phyloP scores from a whole-genome alignment of 23 tunicate genomes.

The Oikopleura albicans region DNA sequence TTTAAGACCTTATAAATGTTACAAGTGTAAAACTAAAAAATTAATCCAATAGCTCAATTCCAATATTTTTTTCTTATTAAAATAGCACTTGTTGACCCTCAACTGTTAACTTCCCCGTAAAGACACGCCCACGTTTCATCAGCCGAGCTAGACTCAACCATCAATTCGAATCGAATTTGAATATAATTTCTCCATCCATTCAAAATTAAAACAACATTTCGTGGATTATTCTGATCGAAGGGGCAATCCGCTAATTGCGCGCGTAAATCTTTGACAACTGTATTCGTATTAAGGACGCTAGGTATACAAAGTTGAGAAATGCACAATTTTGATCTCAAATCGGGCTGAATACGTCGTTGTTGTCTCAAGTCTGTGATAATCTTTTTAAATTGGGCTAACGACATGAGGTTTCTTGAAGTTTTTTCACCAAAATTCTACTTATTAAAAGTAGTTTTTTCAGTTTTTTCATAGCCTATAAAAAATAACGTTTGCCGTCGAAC shows the following conservation, averaged over 20 bases:
- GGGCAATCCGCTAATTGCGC: background rate
- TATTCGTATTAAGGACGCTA: background rate
- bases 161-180: background rate
- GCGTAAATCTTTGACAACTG: background rate
- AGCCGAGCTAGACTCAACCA: background rate
- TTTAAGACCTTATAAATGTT: no score
- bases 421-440: no score
- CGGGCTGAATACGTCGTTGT: background rate
- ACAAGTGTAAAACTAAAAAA: no score
- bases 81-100: no score
- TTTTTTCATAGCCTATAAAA: no score
- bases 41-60: no score
- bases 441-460: no score
- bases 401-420: no score
- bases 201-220: background rate
- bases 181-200: background rate
- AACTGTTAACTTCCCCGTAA: background rate
- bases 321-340: background rate
- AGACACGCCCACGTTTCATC: background rate
- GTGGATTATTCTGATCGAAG: background rate
- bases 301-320: background rate
- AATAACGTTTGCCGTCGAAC: no score
- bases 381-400: no score
- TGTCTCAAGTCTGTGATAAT: no score
- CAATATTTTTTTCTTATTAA: no score